A percentile compares a stretch with the other conserved stretches of the same genome.
Conservation (phyloP, 37 sponge, comb jelly and placozoan genomes). For the Trichoplax adhaerens region DNA sequence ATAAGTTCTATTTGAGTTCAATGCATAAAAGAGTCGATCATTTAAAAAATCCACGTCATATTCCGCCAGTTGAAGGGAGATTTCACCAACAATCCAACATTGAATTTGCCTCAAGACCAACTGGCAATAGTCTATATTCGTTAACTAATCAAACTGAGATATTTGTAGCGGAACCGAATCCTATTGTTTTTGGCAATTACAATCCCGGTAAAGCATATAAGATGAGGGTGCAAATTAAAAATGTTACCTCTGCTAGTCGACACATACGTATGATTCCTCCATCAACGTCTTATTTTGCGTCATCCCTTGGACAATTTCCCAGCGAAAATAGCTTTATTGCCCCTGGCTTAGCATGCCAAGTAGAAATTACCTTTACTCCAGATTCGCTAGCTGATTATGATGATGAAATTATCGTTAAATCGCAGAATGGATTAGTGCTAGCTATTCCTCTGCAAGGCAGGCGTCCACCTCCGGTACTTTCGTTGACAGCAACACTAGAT, state of each 20-base stretch:
- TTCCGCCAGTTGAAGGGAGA: too few species aligned
- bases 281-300: constrained; percentile 26
- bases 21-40: too few species aligned
- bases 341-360: constrained; percentile 45
- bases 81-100: too few species aligned
- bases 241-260: constrained; percentile 32
- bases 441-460: constrained; percentile 10
- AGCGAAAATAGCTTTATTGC: constrained; percentile 41
- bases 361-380: constrained; percentile 37
- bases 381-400: constrained; percentile 47
- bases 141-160: not conserved
- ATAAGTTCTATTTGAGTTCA: too few species aligned
- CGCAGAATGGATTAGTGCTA: constrained; percentile 25
- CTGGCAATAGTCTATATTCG: too few species aligned
- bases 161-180: constrained; percentile 38
- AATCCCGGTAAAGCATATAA: constrained; percentile 30
- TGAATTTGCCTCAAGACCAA: too few species aligned
- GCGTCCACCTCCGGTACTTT: not conserved
- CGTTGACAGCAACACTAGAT: constrained; percentile 30
- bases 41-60: too few species aligned
- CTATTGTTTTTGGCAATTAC: constrained; percentile 42
- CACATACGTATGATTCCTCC: constrained; percentile 36
- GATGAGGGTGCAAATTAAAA: constrained; percentile 30
- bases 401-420: constrained; percentile 27
- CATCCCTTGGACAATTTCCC: constrained; percentile 21